Base-by-base conservation (phyloP, 2,113 vertebrate species). In the Eptesicus fuscus region DNA sequence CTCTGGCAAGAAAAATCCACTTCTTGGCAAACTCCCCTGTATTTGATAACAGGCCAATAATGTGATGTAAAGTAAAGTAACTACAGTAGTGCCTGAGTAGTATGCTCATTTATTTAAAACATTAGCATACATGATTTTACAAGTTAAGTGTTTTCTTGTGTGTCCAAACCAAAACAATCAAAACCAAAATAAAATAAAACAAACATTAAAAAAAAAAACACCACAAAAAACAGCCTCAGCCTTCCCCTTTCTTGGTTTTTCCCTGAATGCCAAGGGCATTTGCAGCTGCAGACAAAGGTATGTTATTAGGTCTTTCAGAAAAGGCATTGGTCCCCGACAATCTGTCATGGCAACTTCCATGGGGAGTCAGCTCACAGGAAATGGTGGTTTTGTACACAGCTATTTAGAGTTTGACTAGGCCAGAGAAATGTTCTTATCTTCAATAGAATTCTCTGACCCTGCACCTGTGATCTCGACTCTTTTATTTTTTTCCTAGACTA, bases 81-180 rank as follows among this genome's bases (percentile, higher is more conserved):
- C 28, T 47, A 30, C 6, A 73, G 61, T 22, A 76, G 37, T 69
- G 28, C 25, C 44, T 8, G 56, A 14, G 17, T 56, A 86, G 37
- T 77, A 25, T 10, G 35, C 17, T 53, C n/a, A 65, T 59, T 53
- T 59, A 93, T 61, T 89, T 78, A 78, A 93, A 93, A 83, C 16
- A 74, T 35, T 53, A 82, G 9, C 37, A 22, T 91, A 59, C 2
- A 37, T 9, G 16, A 56, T 69, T 47, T 85, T 80, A 5, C 10
- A 7, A 89, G 40, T 13, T 56, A 78, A 78, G 32, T 78, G 4
- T 14, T 59, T 87, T 86, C 49, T 67, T 79, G 7, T 51, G 12
- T 92, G n/a, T 63, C 32, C 93, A 90, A 53, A 73, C 20, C 79
- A 74, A 91, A 95, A 79, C 7, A 74, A 80, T 59, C 17, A 82